Evolutionary conservation across 1,140 invertebrate species (phyloP), one percentile per base, ranked within the genome.

Genomic region (Drosophila mojavensis): DNA sequence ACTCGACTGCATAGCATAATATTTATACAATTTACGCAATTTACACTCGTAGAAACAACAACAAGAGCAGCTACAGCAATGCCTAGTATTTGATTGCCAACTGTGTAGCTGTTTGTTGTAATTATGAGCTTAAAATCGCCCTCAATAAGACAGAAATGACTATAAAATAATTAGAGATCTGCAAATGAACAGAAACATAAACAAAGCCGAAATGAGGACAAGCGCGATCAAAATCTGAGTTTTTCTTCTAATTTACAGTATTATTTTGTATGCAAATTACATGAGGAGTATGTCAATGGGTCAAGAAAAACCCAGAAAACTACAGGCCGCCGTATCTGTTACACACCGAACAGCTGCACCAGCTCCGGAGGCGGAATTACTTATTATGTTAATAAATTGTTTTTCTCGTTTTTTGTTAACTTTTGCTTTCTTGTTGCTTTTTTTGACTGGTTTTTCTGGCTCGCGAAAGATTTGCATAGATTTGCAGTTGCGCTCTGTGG

Each of bases 11-110:
- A 56, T 36, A 86, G 79, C 76, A 86, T 88, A 83, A 86, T 86
- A 66, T 88, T 83, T 82, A 83, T 83, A 79, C 84, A 86, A 86
- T 88, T 88, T 88, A 88, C 83, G 83, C 83, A 88, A 88, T 88
- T 89, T 80, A 51, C 73, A 80, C 64, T 41, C 72, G 67, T 54
- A 59, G 48, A 61, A 75, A 72, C 60, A 61, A 58, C 43, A 68
- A 69, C 15, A 74, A 53, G 6, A 73, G 36, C 24, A 56, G 58
- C 41, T 36, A 15, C 41, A 86, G 71, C 39, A 48, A 67, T 63
- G 65, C 56, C 54, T 50, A 68, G 56, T 47, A 78, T 84, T 84
- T 80, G 73, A 80, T 83, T 88, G 83, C 83, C 83, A 88, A 88
- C 83, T 60, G 54, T 64, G 45, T 61, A 47, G 64, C 36, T 45